Conservation (phyloP, 1,140 invertebrate genomes). For the Psix sp. region DNA sequence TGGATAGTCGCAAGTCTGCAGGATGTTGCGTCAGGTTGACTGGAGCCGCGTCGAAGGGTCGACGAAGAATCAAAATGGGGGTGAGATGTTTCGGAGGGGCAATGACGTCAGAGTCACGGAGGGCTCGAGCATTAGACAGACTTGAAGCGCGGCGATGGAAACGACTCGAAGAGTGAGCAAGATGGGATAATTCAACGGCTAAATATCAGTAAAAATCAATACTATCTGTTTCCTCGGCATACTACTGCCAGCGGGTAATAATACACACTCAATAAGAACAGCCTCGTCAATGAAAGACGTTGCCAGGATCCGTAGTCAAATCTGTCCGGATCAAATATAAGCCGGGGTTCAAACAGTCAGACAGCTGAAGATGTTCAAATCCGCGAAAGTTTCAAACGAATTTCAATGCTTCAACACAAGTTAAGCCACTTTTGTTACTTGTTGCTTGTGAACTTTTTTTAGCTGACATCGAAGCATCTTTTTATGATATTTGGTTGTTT, state of each 20-base stretch:
- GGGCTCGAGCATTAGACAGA: slow-evolving; percentile 38
- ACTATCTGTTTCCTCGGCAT: slow-evolving; percentile 70
- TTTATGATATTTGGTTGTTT: too few species aligned
- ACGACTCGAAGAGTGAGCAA: slow-evolving; percentile 34
- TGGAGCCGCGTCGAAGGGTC: slow-evolving; percentile 62
- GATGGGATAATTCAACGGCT: slow-evolving; percentile 73
- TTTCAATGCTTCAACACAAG: too few species aligned
- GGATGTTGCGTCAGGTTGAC: slow-evolving; percentile 49
- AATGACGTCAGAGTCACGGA: slow-evolving; percentile 47
- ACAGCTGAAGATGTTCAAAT: neutral
- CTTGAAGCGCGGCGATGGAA: slow-evolving; percentile 46
- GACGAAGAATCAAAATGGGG: slow-evolving; percentile 47
- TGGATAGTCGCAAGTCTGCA: slow-evolving; percentile 35
- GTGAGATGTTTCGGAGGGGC: neutral
- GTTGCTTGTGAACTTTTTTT: too few species aligned
- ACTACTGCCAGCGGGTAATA: slow-evolving; percentile 65
- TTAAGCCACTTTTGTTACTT: too few species aligned
- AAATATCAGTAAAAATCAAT: slow-evolving; percentile 77
- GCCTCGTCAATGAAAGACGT: slow-evolving; percentile 17
- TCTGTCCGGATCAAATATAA: slow-evolving; percentile 22
- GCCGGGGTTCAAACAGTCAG: slow-evolving; percentile 8
- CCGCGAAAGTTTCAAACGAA: neutral
- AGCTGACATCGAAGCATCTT: too few species aligned
- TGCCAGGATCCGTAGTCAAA: slow-evolving; percentile 20
- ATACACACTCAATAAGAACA: slow-evolving; percentile 46